Evolutionary conservation across 2,888 invertebrate genomes (phyloP), one percentile per base, ranked within the genome.

Genomic region (Ptychoptera albimana): DNA sequence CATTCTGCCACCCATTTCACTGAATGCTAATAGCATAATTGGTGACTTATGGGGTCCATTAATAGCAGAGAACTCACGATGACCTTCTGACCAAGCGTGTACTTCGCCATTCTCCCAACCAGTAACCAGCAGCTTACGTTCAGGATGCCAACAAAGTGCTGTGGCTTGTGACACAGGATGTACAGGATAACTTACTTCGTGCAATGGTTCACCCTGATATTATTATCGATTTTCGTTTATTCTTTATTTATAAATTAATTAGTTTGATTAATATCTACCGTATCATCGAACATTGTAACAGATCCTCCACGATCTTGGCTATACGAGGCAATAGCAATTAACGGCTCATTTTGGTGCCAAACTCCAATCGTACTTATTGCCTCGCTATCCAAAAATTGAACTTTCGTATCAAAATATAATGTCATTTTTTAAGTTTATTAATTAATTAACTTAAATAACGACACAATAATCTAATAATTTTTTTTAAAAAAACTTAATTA

Each of bases 81-180:
- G 72, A n/a, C 77, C 78, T 49, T 79, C 79, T 52, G 78, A 73
- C 86, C 88, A 88, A 36, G 88, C 75, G 55, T 80, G 76, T 6
- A 96, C 70, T 58, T 91, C 89, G 8, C 94, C 94, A 56, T 81
- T 88, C 66, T 92, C 91, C 89, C 92, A 94, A 5, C 89, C 91
- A 37, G 83, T 82, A 2, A 82, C 83, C 43, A 96, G 64, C 46
- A 89, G 70, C 45, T 79, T 77, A 56, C 81, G 75, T 42, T 77
- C 78, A 1, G 94, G 92, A 65, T 96, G 94, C 94, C 96, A 96
- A 3, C 78, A 73, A 32, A 91, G 60, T 2, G 83, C 77, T 12
- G 86, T 83, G 1, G 84, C 82, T 69, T 87, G 87, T 43, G 82
- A 82, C 12, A 80, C 77, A 16, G 79, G 63, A 55, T 86, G 77